phyloP scores from a whole-genome alignment of 1,140 invertebrate genomes.

The Habropoda laboriosa region DNA sequence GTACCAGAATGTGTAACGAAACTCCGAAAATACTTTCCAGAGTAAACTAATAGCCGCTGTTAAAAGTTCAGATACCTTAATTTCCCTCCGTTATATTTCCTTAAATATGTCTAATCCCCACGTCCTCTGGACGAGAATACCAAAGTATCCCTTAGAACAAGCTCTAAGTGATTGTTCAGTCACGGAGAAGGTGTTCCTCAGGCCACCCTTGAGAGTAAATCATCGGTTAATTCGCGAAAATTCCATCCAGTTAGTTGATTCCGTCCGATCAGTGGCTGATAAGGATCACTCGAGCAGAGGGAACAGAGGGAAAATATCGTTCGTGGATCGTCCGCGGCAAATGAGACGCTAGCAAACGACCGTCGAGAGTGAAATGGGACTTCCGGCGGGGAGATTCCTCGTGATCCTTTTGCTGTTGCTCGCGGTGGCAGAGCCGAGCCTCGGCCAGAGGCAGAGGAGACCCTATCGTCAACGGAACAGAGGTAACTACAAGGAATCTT shows the following conservation, averaged over 20 bases:
- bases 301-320: background rate
- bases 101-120: no score
- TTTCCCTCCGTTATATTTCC: no score
- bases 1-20: no score
- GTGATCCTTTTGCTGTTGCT: slow-evolving; percentile 65
- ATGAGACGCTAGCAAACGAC: slow-evolving; percentile 63
- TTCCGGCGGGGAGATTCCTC: slow-evolving; percentile 56
- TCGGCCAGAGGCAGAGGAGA: slow-evolving; percentile 61
- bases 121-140: no score
- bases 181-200: slow-evolving; percentile 10
- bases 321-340: slow-evolving; percentile 47
- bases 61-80: no score
- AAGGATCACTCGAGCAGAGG: no score
- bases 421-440: slow-evolving; percentile 54
- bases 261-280: background rate
- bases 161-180: background rate
- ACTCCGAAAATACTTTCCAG: no score
- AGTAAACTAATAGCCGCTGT: no score
- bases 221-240: slow-evolving; percentile 35
- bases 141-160: no score
- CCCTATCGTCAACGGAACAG: slow-evolving; percentile 46
- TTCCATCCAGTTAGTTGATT: slow-evolving; percentile 31
- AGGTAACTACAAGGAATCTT: slow-evolving; percentile 63
- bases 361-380: slow-evolving; percentile 56
- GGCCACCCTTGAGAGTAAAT: background rate